Conservation (phyloP, 1,140 invertebrate species). For the Drosophila burlai region DNA sequence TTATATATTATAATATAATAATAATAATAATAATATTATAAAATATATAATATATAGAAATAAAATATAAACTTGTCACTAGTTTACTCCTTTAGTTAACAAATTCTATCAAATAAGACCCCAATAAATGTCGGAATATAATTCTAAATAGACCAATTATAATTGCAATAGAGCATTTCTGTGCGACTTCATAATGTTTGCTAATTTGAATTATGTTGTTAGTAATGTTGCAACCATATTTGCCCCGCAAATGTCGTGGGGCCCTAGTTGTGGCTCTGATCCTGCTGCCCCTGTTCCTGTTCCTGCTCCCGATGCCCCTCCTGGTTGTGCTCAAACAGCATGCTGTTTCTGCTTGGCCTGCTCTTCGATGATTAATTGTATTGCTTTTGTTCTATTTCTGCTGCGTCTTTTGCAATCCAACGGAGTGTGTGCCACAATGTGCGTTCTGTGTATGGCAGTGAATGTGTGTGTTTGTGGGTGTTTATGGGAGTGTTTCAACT, state of each 20-base stretch:
- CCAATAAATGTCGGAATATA: not conserved
- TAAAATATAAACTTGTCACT: too few species aligned
- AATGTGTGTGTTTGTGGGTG: constrained; percentile 15
- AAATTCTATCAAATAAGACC: not conserved
- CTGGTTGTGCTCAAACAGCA: constrained; percentile 38
- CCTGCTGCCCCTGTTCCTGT: constrained; percentile 7
- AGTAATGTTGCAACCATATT: constrained; percentile 58
- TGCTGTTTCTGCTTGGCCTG: constrained; percentile 68
- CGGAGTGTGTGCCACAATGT: constrained; percentile 16
- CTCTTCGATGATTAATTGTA: constrained; percentile 77
- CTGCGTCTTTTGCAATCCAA: constrained; percentile 49
- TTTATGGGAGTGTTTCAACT: constrained; percentile 27
- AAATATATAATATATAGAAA: too few species aligned
- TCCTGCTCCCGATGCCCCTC: not conserved
- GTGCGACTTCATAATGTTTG: not conserved
- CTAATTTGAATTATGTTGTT: constrained; percentile 48
- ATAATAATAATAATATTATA: too few species aligned
- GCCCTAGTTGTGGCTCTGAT: constrained; percentile 25
- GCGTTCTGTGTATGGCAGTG: constrained; percentile 1
- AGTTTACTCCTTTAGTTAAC: not conserved
- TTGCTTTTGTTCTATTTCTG: constrained; percentile 69
- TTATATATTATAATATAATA: too few species aligned
- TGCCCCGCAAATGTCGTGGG: constrained; percentile 27
- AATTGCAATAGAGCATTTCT: constrained; percentile 21
- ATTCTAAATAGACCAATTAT: not conserved